Evolutionary conservation across 2,113 vertebrate genomes (phyloP), one percentile per base, ranked within the genome.

Genomic region (Talpa occidentalis): DNA sequence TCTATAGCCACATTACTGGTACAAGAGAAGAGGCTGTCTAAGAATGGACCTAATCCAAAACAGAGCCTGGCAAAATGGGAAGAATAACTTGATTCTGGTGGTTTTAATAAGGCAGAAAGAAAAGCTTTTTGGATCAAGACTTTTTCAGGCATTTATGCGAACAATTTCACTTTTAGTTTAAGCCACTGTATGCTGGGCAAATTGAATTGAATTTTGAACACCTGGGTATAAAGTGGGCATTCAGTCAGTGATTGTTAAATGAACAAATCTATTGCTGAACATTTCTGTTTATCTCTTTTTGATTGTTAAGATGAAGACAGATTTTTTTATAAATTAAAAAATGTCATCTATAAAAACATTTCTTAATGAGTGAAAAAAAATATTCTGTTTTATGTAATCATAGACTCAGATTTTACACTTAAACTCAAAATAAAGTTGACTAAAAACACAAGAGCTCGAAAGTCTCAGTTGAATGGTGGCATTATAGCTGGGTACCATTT

Each of bases 101-200:
- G 21, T 85, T 94, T 94, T 37, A 64, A 32, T 85, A 82, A 90
- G 3, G 3, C 15, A 92, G 28, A n/a, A 87, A 16, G 56, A 49
- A 44, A 84, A 49, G 16, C 12, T 35, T 19, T 76, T 90, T n/a
- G 42, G 40, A 19, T 80, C 21, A 22, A 72, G 35, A 10, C 30
- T 42, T 70, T 81, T 95, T 85, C 22, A 87, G 42, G 28, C 42
- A 76, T 56, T 84, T 70, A 72, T 88, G 52, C 76, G 42, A 83
- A 84, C 4, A 78, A 5, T 92, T 86, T 84, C n/a, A 66, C 60
- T 90, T 94, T 66, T 28, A 86, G 21, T 26, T 83, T 74, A 93
- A 94, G 37, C 28, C 69, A 47, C 16, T 42, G 5, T 59, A n/a
- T 64, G 21, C 82, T 82, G 42, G 44, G 9, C 17, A 90, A 64